Conservation (phyloP, 2,113 vertebrate genomes). For the Abramis brama region DNA sequence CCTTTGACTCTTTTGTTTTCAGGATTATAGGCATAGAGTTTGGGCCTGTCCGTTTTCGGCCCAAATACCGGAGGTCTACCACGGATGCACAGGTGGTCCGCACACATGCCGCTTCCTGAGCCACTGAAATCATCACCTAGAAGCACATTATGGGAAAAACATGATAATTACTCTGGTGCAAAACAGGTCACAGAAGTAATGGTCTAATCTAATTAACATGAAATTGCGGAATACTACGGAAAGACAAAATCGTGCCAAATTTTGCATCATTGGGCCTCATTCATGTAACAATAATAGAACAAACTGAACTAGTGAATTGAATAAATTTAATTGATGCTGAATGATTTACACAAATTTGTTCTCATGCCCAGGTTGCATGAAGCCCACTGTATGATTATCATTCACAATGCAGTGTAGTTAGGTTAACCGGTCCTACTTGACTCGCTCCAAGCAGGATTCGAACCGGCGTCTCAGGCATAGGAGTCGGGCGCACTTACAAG, state of each 20-base stretch:
- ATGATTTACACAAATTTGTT: not conserved
- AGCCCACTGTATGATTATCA: not conserved
- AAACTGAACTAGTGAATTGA: not conserved
- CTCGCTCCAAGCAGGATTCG: too few species aligned
- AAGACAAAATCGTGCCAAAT: not conserved
- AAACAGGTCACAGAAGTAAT: not conserved
- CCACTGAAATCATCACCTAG: conserved; percentile 93
- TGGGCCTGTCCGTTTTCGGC: conserved; percentile 72
- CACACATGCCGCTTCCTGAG: conserved; percentile 90
- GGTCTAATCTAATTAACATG: not conserved
- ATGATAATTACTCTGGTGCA: not conserved
- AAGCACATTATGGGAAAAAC: not conserved
- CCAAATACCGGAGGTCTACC: conserved; percentile 59
- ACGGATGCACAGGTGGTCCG: conserved; percentile 75
- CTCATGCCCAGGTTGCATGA: not conserved
- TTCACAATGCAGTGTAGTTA: not conserved
- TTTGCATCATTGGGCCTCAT: not conserved
- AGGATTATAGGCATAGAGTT: conserved; percentile 78
- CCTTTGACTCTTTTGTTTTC: conserved; percentile 76
- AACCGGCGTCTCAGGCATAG: too few species aligned
- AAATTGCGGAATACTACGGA: not conserved
- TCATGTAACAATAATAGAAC: not conserved
- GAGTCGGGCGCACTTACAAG: too few species aligned
- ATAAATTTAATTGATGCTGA: not conserved
- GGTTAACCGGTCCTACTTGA: too few species aligned